Evolutionary conservation across 2,113 vertebrate genomes (phyloP).

Genomic region (Zapornia atra): DNA sequence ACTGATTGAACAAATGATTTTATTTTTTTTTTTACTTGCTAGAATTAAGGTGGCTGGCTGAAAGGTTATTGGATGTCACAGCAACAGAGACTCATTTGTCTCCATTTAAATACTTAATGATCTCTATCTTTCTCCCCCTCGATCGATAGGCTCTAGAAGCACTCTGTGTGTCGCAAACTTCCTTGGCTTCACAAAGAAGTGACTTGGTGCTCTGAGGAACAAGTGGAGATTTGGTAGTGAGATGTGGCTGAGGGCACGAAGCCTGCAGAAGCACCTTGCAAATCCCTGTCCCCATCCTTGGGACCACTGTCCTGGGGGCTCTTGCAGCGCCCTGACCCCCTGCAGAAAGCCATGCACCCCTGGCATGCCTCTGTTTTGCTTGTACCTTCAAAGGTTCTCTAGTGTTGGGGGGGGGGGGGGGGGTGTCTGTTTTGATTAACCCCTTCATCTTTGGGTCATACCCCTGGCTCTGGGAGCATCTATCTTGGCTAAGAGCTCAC

Average conservation of each 20-base stretch:
- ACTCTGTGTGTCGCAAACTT: not conserved
- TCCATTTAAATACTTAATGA: slow-evolving; percentile 20
- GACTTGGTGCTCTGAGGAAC: not conserved
- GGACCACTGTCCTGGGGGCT: not conserved
- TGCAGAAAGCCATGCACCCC: rapidly evolving
- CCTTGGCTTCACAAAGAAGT: not conserved
- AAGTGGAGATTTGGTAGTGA: rapidly evolving
- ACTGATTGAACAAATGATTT: slow-evolving; percentile 31
- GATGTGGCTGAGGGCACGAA: rapidly evolving
- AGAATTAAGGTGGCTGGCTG: not conserved
- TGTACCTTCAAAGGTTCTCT: not conserved
- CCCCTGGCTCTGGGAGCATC: not conserved
- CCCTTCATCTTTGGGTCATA: no score
- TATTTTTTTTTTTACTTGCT: not conserved
- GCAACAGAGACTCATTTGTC: not conserved
- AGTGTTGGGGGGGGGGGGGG: not conserved
- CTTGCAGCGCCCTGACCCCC: not conserved
- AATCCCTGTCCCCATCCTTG: not conserved
- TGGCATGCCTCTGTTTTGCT: no score
- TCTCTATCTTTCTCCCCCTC: not conserved
- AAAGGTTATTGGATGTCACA: not conserved
- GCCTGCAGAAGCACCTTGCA: rapidly evolving
- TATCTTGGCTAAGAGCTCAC: not conserved
- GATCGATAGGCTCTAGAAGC: not conserved
- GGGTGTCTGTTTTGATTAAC: not conserved